These are phyloP conservation scores for Drosophila fulvimacula DNA, from an alignment of 2,888 invertebrate species.

Conservation along the genomic window DNA sequence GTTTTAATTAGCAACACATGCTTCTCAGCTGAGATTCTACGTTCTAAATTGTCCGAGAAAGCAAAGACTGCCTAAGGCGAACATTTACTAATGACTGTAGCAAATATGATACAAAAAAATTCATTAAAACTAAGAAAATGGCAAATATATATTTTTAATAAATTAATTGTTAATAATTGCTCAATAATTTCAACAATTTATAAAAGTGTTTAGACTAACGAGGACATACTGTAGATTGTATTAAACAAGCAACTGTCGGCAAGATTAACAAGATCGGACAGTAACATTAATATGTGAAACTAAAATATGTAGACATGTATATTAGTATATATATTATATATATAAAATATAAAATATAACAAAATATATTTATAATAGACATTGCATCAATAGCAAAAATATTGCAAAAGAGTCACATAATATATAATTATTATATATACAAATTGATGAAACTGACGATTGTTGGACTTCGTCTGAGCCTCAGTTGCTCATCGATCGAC, in stretches of 20 bases:
- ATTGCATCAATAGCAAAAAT: conserved; percentile 7
- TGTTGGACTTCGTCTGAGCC: conserved; percentile 31
- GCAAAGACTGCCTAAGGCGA: background rate
- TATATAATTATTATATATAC: background rate
- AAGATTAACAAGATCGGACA: conserved; percentile 8
- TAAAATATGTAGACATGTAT: no score
- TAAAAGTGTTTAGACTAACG: background rate
- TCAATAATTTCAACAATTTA: no score
- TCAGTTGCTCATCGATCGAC: conserved; percentile 10
- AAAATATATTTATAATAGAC: background rate
- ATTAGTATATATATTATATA: background rate
- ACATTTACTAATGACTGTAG: background rate
- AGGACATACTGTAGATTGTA: background rate
- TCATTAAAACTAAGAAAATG: background rate
- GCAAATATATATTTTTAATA: no score
- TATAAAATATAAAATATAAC: background rate
- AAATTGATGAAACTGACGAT: background rate
- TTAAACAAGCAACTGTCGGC: background rate
- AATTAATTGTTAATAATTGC: no score
- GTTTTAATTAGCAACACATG: conserved; percentile 1
- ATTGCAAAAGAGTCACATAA: conserved; percentile 7
- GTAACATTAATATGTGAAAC: background rate
- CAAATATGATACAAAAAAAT: background rate
- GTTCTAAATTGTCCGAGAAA: background rate
- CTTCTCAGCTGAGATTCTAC: background rate